phyloP scores from a whole-genome alignment of 2,888 invertebrate genomes.

The Eilema griseolum region DNA sequence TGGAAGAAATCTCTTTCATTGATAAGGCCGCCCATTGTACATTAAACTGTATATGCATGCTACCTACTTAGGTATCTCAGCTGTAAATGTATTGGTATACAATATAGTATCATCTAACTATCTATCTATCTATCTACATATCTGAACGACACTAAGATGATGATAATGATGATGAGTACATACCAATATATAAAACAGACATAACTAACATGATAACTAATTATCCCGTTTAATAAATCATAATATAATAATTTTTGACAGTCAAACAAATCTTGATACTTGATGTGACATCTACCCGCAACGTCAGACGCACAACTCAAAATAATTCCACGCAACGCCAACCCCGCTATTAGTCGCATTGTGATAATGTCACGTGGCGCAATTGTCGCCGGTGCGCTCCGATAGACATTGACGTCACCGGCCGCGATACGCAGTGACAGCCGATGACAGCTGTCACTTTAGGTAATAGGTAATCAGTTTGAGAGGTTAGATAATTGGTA shows the following conservation, averaged over 20 bases:
- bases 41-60: no score
- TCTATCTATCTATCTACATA: no score
- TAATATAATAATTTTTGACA: background rate
- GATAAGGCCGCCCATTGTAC: no score
- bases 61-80: no score
- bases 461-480: slow-evolving; percentile 8
- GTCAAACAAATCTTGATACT: background rate
- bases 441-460: slow-evolving; percentile 16
- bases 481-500: slow-evolving; percentile 5
- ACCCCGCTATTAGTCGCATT: slow-evolving; percentile 16
- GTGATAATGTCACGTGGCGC: slow-evolving; percentile 36
- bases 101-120: no score
- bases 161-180: no score
- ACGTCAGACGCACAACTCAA: slow-evolving; percentile 1
- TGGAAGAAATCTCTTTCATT: no score
- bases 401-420: slow-evolving; percentile 38
- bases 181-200: no score
- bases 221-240: background rate
- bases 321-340: slow-evolving; percentile 10
- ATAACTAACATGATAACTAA: background rate
- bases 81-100: no score
- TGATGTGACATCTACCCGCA: background rate
- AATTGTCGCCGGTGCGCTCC: slow-evolving; percentile 31
- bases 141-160: no score
- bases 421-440: slow-evolving; percentile 29